phyloP scores from a whole-genome alignment of 2,888 invertebrate species.

The Campoletis raptor region DNA sequence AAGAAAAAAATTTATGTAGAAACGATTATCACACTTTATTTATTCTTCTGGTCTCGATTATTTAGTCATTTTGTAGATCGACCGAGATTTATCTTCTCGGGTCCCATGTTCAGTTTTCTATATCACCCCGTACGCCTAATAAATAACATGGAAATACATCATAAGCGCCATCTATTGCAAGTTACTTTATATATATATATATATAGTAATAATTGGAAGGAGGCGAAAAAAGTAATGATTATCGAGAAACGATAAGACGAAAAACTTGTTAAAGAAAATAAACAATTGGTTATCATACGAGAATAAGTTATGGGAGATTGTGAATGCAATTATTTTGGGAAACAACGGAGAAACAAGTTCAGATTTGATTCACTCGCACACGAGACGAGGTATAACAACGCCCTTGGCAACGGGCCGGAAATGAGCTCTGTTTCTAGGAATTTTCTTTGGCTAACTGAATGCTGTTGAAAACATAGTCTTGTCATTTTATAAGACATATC shows the following conservation, averaged over 20 bases:
- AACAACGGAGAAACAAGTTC: conserved; percentile 22
- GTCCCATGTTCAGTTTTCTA: conserved; percentile 33
- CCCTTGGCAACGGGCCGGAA: no score
- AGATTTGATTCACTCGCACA: background rate
- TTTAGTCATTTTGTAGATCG: conserved; percentile 17
- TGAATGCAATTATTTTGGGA: conserved; percentile 63
- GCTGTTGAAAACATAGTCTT: no score
- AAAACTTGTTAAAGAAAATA: conserved; percentile 76
- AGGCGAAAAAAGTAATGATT: conserved; percentile 10
- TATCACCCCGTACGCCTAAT: conserved; percentile 64
- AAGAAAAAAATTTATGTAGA: conserved; percentile 42
- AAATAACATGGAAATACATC: conserved; percentile 65
- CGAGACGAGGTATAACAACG: no score
- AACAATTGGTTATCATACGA: conserved; percentile 77
- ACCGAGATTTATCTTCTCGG: conserved; percentile 36
- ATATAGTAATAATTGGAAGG: conserved; percentile 62
- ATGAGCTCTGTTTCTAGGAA: no score
- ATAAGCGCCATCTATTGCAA: conserved; percentile 69
- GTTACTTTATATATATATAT: conserved; percentile 70
- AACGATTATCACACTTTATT: conserved; percentile 62
- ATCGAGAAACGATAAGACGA: conserved; percentile 11
- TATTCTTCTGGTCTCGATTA: conserved; percentile 60
- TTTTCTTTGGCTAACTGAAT: no score
- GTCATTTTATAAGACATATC: no score
- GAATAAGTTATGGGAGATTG: conserved; percentile 56